Base-by-base conservation (phyloP, 1,140 invertebrate species). In the Tetragonula clypearis region DNA sequence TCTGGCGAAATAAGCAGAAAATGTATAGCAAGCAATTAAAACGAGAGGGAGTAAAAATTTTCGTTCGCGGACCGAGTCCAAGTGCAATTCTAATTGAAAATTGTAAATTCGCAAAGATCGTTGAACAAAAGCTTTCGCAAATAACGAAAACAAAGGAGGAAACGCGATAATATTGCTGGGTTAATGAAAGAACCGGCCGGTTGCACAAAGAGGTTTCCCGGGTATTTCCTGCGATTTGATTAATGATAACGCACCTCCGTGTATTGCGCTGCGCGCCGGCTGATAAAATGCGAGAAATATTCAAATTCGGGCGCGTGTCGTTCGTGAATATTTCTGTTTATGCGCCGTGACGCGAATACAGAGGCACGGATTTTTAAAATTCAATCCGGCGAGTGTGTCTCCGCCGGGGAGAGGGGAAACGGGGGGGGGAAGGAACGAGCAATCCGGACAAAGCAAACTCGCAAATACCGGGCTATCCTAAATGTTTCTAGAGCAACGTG, bases 351-450 rank as follows among this genome's bases (percentile, higher is more conserved):
- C 62, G 30, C 74, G 74, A 56, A 83, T 69, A 76, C 53, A 77
- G 75, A 77, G 41, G 66, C 74, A 41, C 49, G 41, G 69, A 66
- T 58, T 83, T 83, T 83, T 83, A 77, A 78, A 77, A 83, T 83
- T 83, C 81, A 83, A 83, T 83, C 81, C 74, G 9, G 62, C 62
- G 74, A 83, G 74, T 83, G 58, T 75, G 41, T 65, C 53, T 26
- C 66, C 53, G 9, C 11, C 12, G 41, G 60, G 6, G 41, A 1
- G 30, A 30, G 30, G 30, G 30, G 30, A 0, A 30, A 30, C 30
- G 30, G 41, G 41, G 6, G 41, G 41, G 6, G 41, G 41, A 77
- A 58, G 81, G n/a, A 69, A 78, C 81, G 56, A 56, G 30, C n/a
- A 23, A 35, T 69, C 35, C 30, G 23, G 30, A 53, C 21, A 19